Percentiles rank a stretch among this genome's conserved stretches.
Conservation (phyloP, 2,888 invertebrate species). For the Conus canariensis region DNA sequence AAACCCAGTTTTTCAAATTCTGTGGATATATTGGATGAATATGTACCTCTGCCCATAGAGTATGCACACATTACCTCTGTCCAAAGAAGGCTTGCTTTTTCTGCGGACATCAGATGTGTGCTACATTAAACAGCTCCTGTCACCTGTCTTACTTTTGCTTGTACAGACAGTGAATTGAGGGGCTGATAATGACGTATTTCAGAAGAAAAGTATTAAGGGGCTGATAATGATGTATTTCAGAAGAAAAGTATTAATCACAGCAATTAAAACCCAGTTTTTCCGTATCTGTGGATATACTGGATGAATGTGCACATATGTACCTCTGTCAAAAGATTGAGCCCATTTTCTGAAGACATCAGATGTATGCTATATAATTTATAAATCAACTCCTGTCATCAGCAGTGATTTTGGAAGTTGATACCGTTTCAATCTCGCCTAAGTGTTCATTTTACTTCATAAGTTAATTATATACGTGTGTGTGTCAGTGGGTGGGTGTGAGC, state of each 20-base stretch:
- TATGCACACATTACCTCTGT: not conserved
- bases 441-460: too few relatives aligned
- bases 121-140: slow-evolving; percentile 31
- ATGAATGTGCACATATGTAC: not conserved
- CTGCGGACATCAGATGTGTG: not conserved
- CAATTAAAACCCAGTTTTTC: not conserved
- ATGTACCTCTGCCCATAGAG: not conserved
- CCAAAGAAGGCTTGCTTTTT: not conserved
- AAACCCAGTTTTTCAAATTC: too few relatives aligned
- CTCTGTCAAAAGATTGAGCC: not conserved
- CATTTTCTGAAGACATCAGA: slow-evolving; percentile 29
- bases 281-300: too few relatives aligned
- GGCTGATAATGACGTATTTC: not conserved
- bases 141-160: slow-evolving; percentile 27
- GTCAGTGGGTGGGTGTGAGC: too few relatives aligned
- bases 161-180: slow-evolving; percentile 38
- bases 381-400: too few relatives aligned
- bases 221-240: slow-evolving; percentile 36
- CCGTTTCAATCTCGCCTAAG: too few relatives aligned
- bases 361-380: too few relatives aligned
- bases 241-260: not conserved
- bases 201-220: slow-evolving; percentile 18
- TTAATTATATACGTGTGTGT: too few relatives aligned
- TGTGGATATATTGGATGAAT: not conserved
- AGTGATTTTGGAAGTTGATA: too few relatives aligned